Percentiles rank a stretch among this genome's conserved stretches.
Conservation (phyloP, 2,113 vertebrate genomes). For the Greenwoodochromis staneri region DNA sequence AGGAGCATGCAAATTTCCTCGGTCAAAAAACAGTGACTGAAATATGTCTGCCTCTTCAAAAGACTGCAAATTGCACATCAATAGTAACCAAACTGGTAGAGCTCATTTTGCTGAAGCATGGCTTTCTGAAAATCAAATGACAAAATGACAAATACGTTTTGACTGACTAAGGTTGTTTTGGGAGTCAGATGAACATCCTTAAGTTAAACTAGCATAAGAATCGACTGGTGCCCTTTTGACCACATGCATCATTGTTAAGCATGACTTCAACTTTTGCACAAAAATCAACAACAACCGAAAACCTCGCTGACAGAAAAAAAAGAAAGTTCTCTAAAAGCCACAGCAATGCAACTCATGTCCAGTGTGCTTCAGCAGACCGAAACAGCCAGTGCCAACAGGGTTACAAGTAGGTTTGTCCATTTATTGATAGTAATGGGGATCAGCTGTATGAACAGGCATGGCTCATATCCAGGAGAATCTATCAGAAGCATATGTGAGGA, state of each 20-base stretch:
- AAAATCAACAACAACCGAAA: background rate
- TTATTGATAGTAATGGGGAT: conserved; percentile 8
- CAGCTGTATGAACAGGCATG: conserved; percentile 13
- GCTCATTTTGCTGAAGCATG: background rate
- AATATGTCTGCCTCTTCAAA: background rate
- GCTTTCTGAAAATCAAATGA: background rate
- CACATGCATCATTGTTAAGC: background rate
- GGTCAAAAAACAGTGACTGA: background rate
- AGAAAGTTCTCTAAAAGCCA: conserved; percentile 9
- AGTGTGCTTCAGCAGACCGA: background rate
- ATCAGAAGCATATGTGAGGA: conserved; percentile 48
- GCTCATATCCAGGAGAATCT: conserved; percentile 5
- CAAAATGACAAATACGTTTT: background rate
- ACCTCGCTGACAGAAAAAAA: background rate
- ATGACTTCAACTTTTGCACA: background rate
- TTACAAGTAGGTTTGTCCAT: background rate
- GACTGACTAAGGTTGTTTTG: background rate
- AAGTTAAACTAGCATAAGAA: background rate
- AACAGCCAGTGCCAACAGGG: background rate
- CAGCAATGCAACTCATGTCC: conserved; percentile 20
- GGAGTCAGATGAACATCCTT: background rate
- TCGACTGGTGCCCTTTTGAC: background rate
- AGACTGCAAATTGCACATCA: background rate
- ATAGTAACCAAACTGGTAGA: background rate
- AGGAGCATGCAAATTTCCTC: background rate